These are phyloP conservation scores for Nomada fabriciana DNA, from an alignment of 2,888 invertebrate species.

Conservation along the genomic window DNA sequence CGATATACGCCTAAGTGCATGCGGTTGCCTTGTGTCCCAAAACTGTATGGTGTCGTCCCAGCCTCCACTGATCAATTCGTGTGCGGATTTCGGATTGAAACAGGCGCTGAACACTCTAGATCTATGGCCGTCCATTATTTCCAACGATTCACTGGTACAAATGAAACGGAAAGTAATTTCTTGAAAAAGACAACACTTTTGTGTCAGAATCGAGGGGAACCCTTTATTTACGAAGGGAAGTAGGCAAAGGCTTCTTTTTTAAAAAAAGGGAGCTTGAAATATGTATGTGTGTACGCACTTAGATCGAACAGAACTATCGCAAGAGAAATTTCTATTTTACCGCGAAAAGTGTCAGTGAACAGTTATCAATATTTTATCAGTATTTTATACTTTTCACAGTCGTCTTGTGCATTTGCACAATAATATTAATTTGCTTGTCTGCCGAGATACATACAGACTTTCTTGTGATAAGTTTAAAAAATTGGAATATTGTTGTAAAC, in stretches of 20 bases:
- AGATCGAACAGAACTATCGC: too few relatives aligned
- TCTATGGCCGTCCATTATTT: conserved; percentile 87
- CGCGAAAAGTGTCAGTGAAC: too few relatives aligned
- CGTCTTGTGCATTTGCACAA: too few relatives aligned
- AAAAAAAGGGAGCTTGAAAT: neutral
- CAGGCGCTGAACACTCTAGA: conserved; percentile 88
- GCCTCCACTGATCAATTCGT: conserved; percentile 89
- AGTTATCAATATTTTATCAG: too few relatives aligned
- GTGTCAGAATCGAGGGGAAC: neutral
- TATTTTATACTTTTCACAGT: too few relatives aligned
- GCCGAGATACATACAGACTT: too few relatives aligned
- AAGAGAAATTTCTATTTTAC: too few relatives aligned
- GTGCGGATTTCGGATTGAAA: conserved; percentile 88
- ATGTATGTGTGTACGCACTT: too few relatives aligned
- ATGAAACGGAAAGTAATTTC: neutral
- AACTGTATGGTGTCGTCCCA: conserved; percentile 89
- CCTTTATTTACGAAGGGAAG: too few relatives aligned
- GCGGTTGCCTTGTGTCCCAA: conserved; percentile 89
- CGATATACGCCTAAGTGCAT: conserved; percentile 86
- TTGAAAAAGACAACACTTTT: neutral
- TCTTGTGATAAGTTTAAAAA: too few relatives aligned
- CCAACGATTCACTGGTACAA: conserved; percentile 84
- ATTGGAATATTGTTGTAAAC: conserved; percentile 76
- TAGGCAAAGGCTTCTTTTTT: too few relatives aligned
- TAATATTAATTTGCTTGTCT: too few relatives aligned